Evolutionary conservation across 2,113 vertebrate species (phyloP).

Genomic region (Xyliphius kryptos): DNA sequence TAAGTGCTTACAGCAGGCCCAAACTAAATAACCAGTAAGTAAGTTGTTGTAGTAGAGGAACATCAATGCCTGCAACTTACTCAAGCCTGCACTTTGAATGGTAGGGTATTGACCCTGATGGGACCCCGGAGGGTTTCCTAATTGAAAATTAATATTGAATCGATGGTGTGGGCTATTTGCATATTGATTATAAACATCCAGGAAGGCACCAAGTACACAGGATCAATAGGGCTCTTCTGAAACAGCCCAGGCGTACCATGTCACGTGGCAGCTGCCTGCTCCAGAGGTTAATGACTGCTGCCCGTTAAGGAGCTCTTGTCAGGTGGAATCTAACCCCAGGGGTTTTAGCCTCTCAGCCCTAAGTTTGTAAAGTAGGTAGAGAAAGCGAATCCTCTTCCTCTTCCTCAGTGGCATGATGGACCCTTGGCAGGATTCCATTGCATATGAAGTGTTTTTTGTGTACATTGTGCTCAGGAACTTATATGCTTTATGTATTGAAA

Average conservation of each 20-base stretch:
- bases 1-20: constrained; percentile 68
- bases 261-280: constrained; percentile 64
- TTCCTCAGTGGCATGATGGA: neutral
- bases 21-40: constrained; percentile 80
- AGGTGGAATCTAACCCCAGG: constrained; percentile 62
- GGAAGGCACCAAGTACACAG: constrained; percentile 91
- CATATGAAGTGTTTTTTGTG: no score
- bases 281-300: constrained; percentile 72
- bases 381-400: no score
- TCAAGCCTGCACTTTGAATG: constrained; percentile 77
- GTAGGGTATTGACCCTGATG: constrained; percentile 91
- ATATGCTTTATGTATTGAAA: no score
- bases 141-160: constrained; percentile 99
- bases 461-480: no score
- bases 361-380: no score
- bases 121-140: constrained; percentile 96
- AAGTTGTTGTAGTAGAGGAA: constrained; percentile 72
- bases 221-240: constrained; percentile 89
- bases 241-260: constrained; percentile 70
- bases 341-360: constrained; percentile 47
- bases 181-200: constrained; percentile 99
- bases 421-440: neutral
- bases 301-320: constrained; percentile 70
- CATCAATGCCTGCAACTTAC: constrained; percentile 73
- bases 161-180: constrained; percentile 95